Evolutionary conservation across 2,888 invertebrate species (phyloP).

Genomic region (Eupithecia exiguata): DNA sequence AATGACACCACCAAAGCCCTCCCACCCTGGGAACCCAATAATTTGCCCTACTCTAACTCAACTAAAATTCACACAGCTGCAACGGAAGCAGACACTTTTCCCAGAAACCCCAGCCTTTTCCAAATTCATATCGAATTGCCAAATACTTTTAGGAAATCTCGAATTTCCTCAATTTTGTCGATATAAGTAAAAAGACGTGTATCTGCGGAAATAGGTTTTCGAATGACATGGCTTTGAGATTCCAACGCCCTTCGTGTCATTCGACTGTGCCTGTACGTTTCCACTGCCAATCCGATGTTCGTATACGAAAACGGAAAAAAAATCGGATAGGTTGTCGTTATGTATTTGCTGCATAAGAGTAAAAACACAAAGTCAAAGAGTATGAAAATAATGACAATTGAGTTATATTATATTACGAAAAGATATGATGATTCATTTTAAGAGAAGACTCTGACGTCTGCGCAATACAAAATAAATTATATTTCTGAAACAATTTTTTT

Average conservation of each 20-base stretch:
- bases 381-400: too few relatives aligned
- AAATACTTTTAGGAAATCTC: constrained; percentile 43
- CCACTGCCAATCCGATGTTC: constrained; percentile 8
- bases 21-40: too few relatives aligned
- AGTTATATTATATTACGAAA: too few relatives aligned
- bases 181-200: constrained; percentile 44
- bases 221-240: constrained; percentile 47
- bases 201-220: constrained; percentile 47
- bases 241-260: constrained; percentile 42
- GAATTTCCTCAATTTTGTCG: constrained; percentile 44
- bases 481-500: too few relatives aligned
- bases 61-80: not conserved
- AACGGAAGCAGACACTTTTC: not conserved
- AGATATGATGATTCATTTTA: too few relatives aligned
- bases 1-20: too few relatives aligned
- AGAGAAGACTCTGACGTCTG: too few relatives aligned
- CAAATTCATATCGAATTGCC: constrained; percentile 36
- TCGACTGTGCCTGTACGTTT: constrained; percentile 33
- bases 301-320: not conserved
- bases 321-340: too few relatives aligned
- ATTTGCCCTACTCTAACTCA: not conserved
- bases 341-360: too few relatives aligned
- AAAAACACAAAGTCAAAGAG: too few relatives aligned
- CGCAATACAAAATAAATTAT: too few relatives aligned
- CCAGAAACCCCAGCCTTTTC: constrained; percentile 17